These are phyloP conservation scores for Ispidina lecontei DNA, from an alignment of 2,797 vertebrate genomes.

Conservation along the genomic window DNA sequence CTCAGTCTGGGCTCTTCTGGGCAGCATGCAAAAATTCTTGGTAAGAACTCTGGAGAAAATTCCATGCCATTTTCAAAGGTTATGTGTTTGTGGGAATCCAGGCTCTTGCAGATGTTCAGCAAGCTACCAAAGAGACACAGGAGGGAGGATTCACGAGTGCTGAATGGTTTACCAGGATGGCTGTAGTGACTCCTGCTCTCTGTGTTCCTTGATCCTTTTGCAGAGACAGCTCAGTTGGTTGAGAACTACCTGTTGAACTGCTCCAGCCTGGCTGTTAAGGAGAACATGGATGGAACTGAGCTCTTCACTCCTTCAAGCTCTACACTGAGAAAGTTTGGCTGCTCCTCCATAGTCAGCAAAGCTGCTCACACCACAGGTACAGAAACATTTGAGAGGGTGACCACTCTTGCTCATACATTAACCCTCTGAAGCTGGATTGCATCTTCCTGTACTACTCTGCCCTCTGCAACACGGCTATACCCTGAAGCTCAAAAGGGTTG, in stretches of 20 bases:
- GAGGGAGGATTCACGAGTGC: not conserved
- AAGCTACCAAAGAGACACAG: not conserved
- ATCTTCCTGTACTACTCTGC: not conserved
- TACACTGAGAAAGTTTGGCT: not conserved
- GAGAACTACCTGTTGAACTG: not conserved
- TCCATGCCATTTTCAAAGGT: slow-evolving; percentile 16
- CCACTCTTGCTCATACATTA: not conserved
- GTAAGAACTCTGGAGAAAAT: slow-evolving; percentile 6
- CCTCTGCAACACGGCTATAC: not conserved
- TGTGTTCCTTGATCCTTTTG: not conserved
- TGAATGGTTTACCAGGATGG: not conserved
- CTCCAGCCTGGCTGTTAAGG: not conserved
- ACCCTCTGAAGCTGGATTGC: not conserved
- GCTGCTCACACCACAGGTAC: not conserved
- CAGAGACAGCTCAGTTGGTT: not conserved
- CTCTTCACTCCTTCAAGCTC: not conserved
- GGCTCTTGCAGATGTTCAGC: not conserved
- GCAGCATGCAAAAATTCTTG: slow-evolving; percentile 4
- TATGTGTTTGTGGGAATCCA: not conserved
- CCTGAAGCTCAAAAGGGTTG: not conserved
- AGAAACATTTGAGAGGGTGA: not conserved
- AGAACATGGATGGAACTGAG: not conserved
- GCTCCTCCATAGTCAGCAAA: not conserved
- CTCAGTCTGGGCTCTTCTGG: not conserved
- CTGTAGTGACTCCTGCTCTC: not conserved